Conservation (phyloP, 2,888 invertebrate species). For the Lamproptera curius region DNA sequence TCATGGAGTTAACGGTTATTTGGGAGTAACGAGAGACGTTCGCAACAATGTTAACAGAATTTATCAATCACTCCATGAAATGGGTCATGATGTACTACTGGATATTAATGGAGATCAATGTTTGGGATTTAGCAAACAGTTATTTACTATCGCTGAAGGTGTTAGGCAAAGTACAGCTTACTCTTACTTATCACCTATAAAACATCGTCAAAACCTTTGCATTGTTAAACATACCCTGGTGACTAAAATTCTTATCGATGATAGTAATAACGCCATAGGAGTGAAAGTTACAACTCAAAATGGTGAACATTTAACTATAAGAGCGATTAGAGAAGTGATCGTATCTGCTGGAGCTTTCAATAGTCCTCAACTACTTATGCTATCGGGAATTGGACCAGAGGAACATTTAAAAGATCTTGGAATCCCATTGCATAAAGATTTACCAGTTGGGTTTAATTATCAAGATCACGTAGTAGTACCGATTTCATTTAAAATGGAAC, state of each 20-base stretch:
- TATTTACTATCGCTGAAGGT: slow-evolving; percentile 34
- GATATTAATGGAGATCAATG: slow-evolving; percentile 40
- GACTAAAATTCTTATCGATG: slow-evolving; percentile 37
- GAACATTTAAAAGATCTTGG: slow-evolving; percentile 32
- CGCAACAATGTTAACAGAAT: slow-evolving; percentile 21
- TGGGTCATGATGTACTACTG: slow-evolving; percentile 35
- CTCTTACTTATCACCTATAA: slow-evolving; percentile 32
- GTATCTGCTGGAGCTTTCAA: slow-evolving; percentile 43
- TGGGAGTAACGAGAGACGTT: slow-evolving; percentile 29
- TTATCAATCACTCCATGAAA: slow-evolving; percentile 37
- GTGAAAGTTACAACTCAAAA: slow-evolving; percentile 28
- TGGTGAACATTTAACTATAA: slow-evolving; percentile 25
- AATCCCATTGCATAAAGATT: slow-evolving; percentile 34
- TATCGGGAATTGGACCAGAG: slow-evolving; percentile 45
- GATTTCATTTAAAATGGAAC: slow-evolving; percentile 25
- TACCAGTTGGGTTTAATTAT: slow-evolving; percentile 42
- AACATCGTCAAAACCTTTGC: slow-evolving; percentile 33
- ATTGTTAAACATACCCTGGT: slow-evolving; percentile 38
- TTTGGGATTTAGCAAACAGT: slow-evolving; percentile 36
- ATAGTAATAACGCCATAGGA: slow-evolving; percentile 36
- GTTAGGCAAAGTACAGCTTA: slow-evolving; percentile 40
- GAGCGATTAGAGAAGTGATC: slow-evolving; percentile 40
- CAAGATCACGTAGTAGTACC: slow-evolving; percentile 35
- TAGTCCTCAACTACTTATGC: slow-evolving; percentile 40
- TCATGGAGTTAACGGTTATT: slow-evolving; percentile 33